Percentiles rank a stretch among this genome's conserved stretches.
Evolutionary conservation across 1,140 invertebrate genomes (phyloP).

Genomic region (Saxidomus purpurata): DNA sequence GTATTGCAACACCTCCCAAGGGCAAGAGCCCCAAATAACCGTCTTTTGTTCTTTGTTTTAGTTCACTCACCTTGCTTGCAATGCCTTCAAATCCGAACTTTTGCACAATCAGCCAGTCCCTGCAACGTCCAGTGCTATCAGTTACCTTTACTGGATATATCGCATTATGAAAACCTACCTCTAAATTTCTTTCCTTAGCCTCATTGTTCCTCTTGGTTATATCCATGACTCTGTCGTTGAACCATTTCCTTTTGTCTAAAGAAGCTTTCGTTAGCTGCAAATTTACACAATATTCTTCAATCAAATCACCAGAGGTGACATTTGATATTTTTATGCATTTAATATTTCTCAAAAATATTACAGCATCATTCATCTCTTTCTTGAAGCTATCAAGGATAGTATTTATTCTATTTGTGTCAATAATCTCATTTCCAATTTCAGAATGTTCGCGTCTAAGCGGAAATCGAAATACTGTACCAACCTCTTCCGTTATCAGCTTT

Average conservation of each 20-base stretch:
- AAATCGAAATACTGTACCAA: conserved; percentile 74
- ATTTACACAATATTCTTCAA: not conserved
- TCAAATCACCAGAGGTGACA: not conserved
- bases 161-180: not conserved
- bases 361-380: not conserved
- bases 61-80: not conserved
- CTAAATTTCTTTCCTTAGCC: not conserved
- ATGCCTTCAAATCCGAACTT: conserved; percentile 40
- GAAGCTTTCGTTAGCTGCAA: not conserved
- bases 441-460: conserved; percentile 73
- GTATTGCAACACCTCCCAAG: conserved; percentile 17
- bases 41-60: not conserved
- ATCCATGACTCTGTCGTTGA: not conserved
- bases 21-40: not conserved
- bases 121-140: not conserved
- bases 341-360: conserved; percentile 7
- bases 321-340: not conserved
- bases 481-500: not conserved
- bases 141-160: not conserved
- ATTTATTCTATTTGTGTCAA: not conserved
- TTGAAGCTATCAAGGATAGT: not conserved
- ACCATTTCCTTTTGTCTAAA: not conserved
- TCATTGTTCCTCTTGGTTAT: not conserved
- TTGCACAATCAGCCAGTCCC: not conserved
- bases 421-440: conserved; percentile 45